These are phyloP conservation scores for Catostomus latipinnis DNA, from an alignment of 2,797 vertebrate genomes.

Conservation along the genomic window DNA sequence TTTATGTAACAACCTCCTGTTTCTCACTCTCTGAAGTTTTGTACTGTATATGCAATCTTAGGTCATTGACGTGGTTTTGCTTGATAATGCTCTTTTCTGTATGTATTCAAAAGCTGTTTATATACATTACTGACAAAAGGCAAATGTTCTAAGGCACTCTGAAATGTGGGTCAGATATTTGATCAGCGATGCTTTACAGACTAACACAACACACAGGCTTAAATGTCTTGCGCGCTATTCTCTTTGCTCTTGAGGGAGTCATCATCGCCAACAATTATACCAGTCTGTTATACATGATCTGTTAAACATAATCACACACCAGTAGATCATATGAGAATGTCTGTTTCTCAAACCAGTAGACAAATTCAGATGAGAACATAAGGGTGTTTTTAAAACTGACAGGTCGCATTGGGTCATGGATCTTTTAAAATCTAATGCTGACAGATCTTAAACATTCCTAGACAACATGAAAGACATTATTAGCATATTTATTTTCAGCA, in stretches of 20 bases:
- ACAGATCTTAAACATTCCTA: background rate
- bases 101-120: slow-evolving; percentile 25
- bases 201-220: background rate
- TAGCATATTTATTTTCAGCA: background rate
- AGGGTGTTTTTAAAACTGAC: background rate
- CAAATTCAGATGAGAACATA: background rate
- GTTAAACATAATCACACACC: too few species aligned
- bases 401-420: background rate
- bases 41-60: slow-evolving; percentile 8
- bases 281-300: slow-evolving; percentile 15
- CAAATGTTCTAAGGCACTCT: slow-evolving; percentile 34
- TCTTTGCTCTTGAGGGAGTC: slow-evolving; percentile 17
- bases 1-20: background rate
- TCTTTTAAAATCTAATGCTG: slow-evolving; percentile 13
- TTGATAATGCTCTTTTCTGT: slow-evolving; percentile 38
- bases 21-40: background rate
- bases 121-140: slow-evolving; percentile 47
- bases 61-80: slow-evolving; percentile 8
- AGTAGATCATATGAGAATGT: slow-evolving; percentile 27
- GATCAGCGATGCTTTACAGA: slow-evolving; percentile 24
- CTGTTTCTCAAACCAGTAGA: background rate
- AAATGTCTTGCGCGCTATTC: slow-evolving; percentile 17
- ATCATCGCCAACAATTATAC: slow-evolving; percentile 13
- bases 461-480: background rate
- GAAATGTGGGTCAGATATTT: slow-evolving; percentile 52